Conservation (phyloP, 2,113 vertebrate genomes). For the Pachypanchax playfairii region DNA sequence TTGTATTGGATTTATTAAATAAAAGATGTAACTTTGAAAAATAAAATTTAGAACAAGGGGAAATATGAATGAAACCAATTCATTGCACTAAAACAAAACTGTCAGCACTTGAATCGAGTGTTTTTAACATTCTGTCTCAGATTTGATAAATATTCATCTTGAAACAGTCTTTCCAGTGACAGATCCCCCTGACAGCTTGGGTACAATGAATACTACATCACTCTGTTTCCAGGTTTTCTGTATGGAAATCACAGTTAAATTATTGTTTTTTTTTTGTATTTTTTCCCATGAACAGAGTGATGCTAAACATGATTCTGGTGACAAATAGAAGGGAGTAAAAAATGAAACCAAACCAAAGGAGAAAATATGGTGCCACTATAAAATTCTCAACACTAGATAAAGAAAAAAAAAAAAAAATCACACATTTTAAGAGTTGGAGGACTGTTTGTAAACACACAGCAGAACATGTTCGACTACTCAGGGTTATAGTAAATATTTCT, state of each 20-base stretch:
- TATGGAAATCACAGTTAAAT: conserved; percentile 59
- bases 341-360: conserved; percentile 20
- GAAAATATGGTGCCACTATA: conserved; percentile 1
- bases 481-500: conserved; percentile 26
- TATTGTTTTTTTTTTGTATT: conserved; percentile 29
- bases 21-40: background rate
- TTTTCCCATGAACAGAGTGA: conserved; percentile 2
- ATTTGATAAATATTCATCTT: conserved; percentile 53
- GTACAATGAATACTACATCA: conserved; percentile 48
- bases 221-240: conserved; percentile 35
- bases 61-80: conserved; percentile 1
- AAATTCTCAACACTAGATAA: background rate
- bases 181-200: conserved; percentile 49
- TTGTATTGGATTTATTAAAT: background rate
- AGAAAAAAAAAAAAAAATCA: background rate
- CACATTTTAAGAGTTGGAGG: background rate
- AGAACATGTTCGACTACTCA: background rate
- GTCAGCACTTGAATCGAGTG: conserved; percentile 8
- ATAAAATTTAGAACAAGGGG: background rate
- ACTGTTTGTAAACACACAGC: conserved; percentile 5
- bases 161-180: conserved; percentile 57
- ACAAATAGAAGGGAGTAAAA: conserved; percentile 14
- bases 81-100: conserved; percentile 28
- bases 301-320: conserved; percentile 14
- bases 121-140: conserved; percentile 26